Percentiles rank a stretch among this genome's conserved stretches.
Conservation (phyloP, 1,140 invertebrate genomes). For the Zaprionus tsacasi region DNA sequence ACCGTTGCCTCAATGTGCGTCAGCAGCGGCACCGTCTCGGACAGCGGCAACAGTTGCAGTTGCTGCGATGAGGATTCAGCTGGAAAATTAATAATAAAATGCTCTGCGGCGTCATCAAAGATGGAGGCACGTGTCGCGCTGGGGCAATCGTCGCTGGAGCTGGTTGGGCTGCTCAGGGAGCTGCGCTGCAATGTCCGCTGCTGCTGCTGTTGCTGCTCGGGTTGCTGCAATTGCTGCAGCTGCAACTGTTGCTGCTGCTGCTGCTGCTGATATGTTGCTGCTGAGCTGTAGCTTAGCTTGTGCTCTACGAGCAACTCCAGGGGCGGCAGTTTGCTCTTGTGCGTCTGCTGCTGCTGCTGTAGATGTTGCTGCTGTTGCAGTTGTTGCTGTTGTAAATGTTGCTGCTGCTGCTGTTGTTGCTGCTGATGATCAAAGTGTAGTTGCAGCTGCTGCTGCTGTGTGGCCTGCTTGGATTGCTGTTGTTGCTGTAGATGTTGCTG, state of each 20-base stretch:
- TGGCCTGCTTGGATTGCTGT: slow-evolving; percentile 4
- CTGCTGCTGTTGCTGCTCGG: slow-evolving; percentile 14
- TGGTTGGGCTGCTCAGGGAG: slow-evolving; percentile 42
- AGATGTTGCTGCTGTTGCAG: slow-evolving; percentile 17
- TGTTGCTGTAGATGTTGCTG: slow-evolving; percentile 32
- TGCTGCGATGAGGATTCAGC: slow-evolving; percentile 78
- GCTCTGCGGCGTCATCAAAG: slow-evolving; percentile 81
- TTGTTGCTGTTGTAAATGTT: slow-evolving; percentile 17
- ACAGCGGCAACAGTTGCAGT: slow-evolving; percentile 65
- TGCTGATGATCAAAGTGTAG: slow-evolving; percentile 40
- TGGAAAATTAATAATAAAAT: slow-evolving; percentile 79
- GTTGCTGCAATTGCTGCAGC: slow-evolving; percentile 27
- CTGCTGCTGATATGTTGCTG: slow-evolving; percentile 52
- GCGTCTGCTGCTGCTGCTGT: slow-evolving; percentile 18
- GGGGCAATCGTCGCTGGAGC: slow-evolving; percentile 60
- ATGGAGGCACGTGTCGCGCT: slow-evolving; percentile 50
- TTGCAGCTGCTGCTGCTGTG: slow-evolving; percentile 31
- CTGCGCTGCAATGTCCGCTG: slow-evolving; percentile 11
- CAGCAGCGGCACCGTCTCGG: slow-evolving; percentile 79
- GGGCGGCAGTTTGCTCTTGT: slow-evolving; percentile 62
- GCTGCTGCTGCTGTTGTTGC: slow-evolving; percentile 25
- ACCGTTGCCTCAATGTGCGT: slow-evolving; percentile 78
- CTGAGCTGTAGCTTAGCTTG: slow-evolving; percentile 71
- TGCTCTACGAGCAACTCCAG: slow-evolving; percentile 73
- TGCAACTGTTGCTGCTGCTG: slow-evolving; percentile 38